Evolutionary conservation across 2,888 invertebrate genomes (phyloP), one percentile per base, ranked within the genome.

Genomic region (Oscheius sp.): DNA sequence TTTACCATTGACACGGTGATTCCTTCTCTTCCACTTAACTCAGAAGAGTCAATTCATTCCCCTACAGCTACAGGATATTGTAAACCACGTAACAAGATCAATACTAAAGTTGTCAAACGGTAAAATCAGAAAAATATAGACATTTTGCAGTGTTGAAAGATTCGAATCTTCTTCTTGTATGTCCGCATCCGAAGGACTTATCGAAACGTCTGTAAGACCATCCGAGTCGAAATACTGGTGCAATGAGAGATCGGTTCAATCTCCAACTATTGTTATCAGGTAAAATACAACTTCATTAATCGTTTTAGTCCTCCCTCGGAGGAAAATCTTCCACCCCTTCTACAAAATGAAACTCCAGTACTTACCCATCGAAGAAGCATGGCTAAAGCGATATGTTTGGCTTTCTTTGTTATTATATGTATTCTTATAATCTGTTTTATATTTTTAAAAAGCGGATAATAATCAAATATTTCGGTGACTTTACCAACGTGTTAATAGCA

Each of bases 251-350:
- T 8, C 32, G 5, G 44, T 28, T 6, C 24, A 41, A 24, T 62
- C 62, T 1, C 62, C 62, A 17, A 47, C 47, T 4, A 62, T 62
- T 47, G 44, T 62, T 30, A 62, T 62, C 14, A 62, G 62, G 62
- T 49, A 28, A 38, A 41, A 9, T 38, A 4, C 28, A 50, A 28
- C 17, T 17, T 20, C n/a, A n/a, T n/a, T 26, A 30, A 17, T 33
- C 9, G 28, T 44, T 59, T 24, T 28, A 59, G 59, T 44, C 59
- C 59, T 12, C 59, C 59, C 3, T 59, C 59, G 14, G 59, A 59
- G 20, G 59, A 59, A 26, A 41, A 59, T 26, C n/a, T 59, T 6
- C 41, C 59, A 2, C n/a, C 59, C 9, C 5, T 59, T 38, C 22
- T 26, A 14, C 8, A 24, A 2, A 41, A 20, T 41, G n/a, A 41